Evolutionary conservation across 2,113 vertebrate genomes (phyloP), one percentile per base, ranked within the genome.

Genomic region (Choloepus hoffmanni): DNA sequence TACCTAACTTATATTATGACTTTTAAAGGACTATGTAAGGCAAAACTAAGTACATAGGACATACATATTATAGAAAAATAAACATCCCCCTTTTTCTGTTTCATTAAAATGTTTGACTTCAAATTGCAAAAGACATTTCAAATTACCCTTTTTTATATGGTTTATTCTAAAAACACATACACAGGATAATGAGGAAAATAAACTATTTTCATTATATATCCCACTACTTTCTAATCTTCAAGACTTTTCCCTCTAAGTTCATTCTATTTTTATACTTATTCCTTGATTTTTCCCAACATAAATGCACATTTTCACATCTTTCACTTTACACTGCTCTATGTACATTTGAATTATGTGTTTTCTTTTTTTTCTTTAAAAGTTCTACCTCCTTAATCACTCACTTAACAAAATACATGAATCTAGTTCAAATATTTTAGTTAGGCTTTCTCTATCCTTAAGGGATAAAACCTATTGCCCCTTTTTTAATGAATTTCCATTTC

Each of bases 401-500:
- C 13, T 83, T 86, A 62, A 33, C 28, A 89, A 96, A 65, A 77
- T 40, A 36, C n/a, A 92, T 40, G 36, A 67, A 30, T 62, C 45
- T 72, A 68, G 15, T 30, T 13, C 16, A 82, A 67, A 90, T 23
- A n/a, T 86, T 72, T 82, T 88, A 74, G 26, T 40, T 70, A 91
- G 12, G 28, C 5, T 36, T 30, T 79, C 81, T 94, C 13, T 58
- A 60, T 62, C 58, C 87, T 90, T 76, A 90, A 72, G 21, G 7
- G 19, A 86, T 67, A 92, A 43, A 79, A 53, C 9, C 26, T 19
- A 74, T 28, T 90, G 94, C 85, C 40, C 40, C 21, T 94, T 89
- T 84, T 58, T 73, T 88, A 92, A 82, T n/a, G 91, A 79, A 89
- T 0, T 76, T 85, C 74, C 85, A 87, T 60, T 91, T 89, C 30